These are phyloP conservation scores for Anas flavirostris DNA, from an alignment of 2,797 vertebrate species.

Conservation along the genomic window DNA sequence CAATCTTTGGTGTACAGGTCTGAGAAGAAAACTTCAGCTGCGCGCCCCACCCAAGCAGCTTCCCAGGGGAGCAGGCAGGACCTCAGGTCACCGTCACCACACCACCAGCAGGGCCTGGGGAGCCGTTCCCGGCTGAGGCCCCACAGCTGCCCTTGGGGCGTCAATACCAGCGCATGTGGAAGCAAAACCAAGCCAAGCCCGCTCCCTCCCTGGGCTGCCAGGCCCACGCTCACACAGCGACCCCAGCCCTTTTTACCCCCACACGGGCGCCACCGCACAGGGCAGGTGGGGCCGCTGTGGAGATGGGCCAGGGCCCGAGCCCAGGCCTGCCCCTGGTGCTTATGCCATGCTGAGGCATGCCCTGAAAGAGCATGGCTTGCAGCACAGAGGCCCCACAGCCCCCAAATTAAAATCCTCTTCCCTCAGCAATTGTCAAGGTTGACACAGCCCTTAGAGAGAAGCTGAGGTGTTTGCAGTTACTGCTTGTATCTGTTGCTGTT, in stretches of 20 bases:
- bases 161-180: no score
- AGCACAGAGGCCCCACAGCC: background rate
- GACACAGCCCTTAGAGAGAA: background rate
- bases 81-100: background rate
- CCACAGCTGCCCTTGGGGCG: no score
- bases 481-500: rapidly evolving
- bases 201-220: no score
- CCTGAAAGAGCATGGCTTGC: background rate
- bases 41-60: background rate
- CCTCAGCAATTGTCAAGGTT: background rate
- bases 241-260: no score
- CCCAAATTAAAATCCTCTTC: rapidly evolving
- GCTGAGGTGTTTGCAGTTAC: background rate
- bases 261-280: no score
- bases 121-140: conserved; percentile 22
- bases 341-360: rapidly evolving
- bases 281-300: no score
- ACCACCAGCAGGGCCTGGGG: background rate
- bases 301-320: no score
- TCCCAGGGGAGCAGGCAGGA: background rate
- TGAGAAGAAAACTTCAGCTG: background rate
- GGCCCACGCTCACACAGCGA: no score
- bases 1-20: background rate
- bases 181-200: no score
- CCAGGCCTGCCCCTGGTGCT: background rate